These are phyloP conservation scores for Cepaea hortensis DNA, from an alignment of 2,888 invertebrate species.

Conservation along the genomic window DNA sequence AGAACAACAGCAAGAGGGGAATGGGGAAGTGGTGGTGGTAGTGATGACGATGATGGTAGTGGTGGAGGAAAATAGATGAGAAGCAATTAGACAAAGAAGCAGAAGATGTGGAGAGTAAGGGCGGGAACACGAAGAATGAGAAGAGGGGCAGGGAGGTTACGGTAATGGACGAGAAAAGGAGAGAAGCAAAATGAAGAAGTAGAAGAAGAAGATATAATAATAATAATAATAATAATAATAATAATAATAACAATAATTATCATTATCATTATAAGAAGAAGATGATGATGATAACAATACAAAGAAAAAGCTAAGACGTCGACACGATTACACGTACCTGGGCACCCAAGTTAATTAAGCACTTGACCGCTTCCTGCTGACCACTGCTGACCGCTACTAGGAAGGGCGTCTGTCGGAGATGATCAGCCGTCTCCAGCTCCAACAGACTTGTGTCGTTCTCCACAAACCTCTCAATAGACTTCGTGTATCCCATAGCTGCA, in stretches of 20 bases:
- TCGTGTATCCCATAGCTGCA: slow-evolving; percentile 72
- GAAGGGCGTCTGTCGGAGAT: slow-evolving; percentile 72
- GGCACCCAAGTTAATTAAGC: slow-evolving; percentile 69
- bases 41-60: no score
- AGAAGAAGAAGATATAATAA: neutral
- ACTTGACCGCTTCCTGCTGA: slow-evolving; percentile 68
- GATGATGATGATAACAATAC: neutral
- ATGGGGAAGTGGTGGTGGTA: no score
- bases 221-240: no score
- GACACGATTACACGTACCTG: slow-evolving; percentile 56
- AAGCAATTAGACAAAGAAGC: neutral
- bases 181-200: neutral
- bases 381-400: slow-evolving; percentile 72
- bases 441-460: slow-evolving; percentile 68
- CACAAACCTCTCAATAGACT: slow-evolving; percentile 73
- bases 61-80: no score
- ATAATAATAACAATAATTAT: no score
- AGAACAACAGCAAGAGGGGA: no score
- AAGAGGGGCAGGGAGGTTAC: neutral
- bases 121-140: neutral
- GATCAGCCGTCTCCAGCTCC: slow-evolving; percentile 73
- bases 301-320: neutral
- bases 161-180: neutral
- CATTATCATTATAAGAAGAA: neutral
- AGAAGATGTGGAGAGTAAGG: slow-evolving; percentile 4